A percentile compares a stretch with the other conserved stretches of the same genome.
Conservation (phyloP, 2,113 vertebrate genomes). For the Motacilla alba region DNA sequence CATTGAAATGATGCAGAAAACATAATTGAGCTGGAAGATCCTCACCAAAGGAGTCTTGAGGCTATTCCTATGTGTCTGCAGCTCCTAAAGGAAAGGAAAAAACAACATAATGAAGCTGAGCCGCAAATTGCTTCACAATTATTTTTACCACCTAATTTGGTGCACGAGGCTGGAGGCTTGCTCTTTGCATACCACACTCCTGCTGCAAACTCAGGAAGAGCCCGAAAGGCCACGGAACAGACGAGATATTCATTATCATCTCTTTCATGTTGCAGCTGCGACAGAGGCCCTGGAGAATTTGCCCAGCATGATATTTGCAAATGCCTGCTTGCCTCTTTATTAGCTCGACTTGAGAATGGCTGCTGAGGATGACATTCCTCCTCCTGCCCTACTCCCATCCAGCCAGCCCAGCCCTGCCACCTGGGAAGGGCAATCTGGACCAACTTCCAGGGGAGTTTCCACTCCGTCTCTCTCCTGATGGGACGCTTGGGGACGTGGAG, state of each 20-base stretch:
- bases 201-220: background rate
- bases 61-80: background rate
- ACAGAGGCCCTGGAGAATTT: constrained; percentile 31
- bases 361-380: background rate
- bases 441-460: background rate
- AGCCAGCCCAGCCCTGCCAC: background rate
- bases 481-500: background rate
- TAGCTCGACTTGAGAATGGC: background rate
- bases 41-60: background rate
- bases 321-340: background rate
- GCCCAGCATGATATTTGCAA: background rate
- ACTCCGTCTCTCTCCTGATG: constrained; percentile 14
- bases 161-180: constrained; percentile 17
- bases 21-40: background rate
- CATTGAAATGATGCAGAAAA: background rate
- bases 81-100: background rate
- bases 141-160: constrained; percentile 49
- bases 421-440: constrained; percentile 1
- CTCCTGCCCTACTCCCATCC: background rate
- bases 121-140: constrained; percentile 44
- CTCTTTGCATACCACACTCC: background rate
- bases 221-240: background rate
- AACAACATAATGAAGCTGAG: background rate
- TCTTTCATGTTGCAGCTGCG: constrained; percentile 40
- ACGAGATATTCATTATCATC: constrained; percentile 30